Base-by-base conservation (phyloP, 2,113 vertebrate species). In the Corythoichthys intestinalis region DNA sequence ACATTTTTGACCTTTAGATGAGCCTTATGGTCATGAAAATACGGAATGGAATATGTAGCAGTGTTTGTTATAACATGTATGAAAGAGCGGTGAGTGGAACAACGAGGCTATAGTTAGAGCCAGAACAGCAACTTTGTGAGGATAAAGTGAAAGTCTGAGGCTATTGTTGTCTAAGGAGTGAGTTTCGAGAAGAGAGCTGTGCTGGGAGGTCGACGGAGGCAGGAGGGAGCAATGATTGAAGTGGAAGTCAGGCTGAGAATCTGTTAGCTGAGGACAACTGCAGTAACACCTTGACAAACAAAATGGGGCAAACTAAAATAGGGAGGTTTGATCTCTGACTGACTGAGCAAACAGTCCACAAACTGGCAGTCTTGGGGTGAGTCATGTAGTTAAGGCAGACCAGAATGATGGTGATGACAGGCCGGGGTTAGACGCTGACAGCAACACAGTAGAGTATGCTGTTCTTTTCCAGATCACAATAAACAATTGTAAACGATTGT, bases 291-390 rank as follows among this genome's bases (percentile, higher is more conserved):
- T 60, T 41, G 58, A 41, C 39, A 62, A 62, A 46, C 41, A 44
- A 62, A 62, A 62, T 11, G 37, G 20, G 15, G 35, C 58, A 60
- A 62, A 44, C 39, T 20, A 44, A 62, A 62, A 46, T 44, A 20
- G 59, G 41, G 17, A 62, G 39, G 17, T 62, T 62, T 44, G 59
- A 62, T 62, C 59, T 20, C 59, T 62, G 38, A n/a, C 38, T 39
- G 39, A 44, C 17, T 12, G 17, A 44, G 39, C 10, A 20, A 20
- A 62, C 59, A 46, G 39, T 61, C 38, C 3, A 57, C 20, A 10
- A 35, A 13, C 28, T 60, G 58, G 37, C 14, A 9, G 58, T 39
- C 38, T 41, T 61, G 59, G 58, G 14, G 58, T 4, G 38, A 60
- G 58, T 61, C 59, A 41, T 61, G 59, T 61, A 17, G 38, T 60